Conservation (phyloP, 2,797 vertebrate genomes). For the Lacerta viridis region DNA sequence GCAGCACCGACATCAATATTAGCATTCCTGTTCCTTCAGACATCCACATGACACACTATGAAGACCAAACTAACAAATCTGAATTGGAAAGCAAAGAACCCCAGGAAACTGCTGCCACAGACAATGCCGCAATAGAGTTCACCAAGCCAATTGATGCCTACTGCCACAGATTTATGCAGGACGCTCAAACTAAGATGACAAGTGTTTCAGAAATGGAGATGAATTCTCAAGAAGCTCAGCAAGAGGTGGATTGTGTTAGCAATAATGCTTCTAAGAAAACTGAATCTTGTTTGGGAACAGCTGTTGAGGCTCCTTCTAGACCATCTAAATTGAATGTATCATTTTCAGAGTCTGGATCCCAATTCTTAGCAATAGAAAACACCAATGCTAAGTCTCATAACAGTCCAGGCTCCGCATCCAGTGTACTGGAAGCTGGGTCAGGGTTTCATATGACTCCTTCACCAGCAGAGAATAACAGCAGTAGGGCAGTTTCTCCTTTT, state of each 20-base stretch:
- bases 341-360: slow-evolving; percentile 79
- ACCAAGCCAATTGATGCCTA: slow-evolving; percentile 92
- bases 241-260: slow-evolving; percentile 47
- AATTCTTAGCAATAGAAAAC: slow-evolving; percentile 87
- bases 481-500: slow-evolving; percentile 95
- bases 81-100: slow-evolving; percentile 73
- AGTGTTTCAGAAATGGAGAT: slow-evolving; percentile 72
- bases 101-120: slow-evolving; percentile 84
- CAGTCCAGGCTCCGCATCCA: slow-evolving; percentile 82
- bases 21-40: slow-evolving; percentile 72
- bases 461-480: slow-evolving; percentile 88
- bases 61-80: slow-evolving; percentile 69
- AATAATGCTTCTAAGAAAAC: slow-evolving; percentile 63
- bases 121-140: slow-evolving; percentile 81
- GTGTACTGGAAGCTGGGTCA: slow-evolving; percentile 81
- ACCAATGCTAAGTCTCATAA: slow-evolving; percentile 78
- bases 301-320: slow-evolving; percentile 81
- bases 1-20: slow-evolving; percentile 84
- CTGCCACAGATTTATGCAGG: slow-evolving; percentile 94
- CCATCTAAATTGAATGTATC: slow-evolving; percentile 92
- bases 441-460: slow-evolving; percentile 82
- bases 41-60: slow-evolving; percentile 77
- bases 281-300: slow-evolving; percentile 56
- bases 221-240: slow-evolving; percentile 58
- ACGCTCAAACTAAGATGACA: slow-evolving; percentile 87